Evolutionary conservation across 1,140 invertebrate species (phyloP).

Genomic region (Lucilia sericata): DNA sequence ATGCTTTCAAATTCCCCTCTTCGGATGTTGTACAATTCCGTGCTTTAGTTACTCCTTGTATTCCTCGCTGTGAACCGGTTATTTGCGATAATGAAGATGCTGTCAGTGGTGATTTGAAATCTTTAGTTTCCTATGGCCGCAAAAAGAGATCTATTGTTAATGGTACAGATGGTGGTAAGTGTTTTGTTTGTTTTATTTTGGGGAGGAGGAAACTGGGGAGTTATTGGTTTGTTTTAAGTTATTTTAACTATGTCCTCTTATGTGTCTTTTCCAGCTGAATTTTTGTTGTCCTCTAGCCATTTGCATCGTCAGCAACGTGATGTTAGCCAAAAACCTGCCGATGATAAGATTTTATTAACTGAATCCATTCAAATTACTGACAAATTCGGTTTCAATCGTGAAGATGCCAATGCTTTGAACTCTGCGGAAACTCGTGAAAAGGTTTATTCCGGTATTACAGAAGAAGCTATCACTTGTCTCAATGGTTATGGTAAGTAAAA

Average conservation of each 20-base stretch:
- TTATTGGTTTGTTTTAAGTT: not conserved
- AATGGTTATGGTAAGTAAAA: conserved; percentile 66
- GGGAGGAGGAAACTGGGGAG: not conserved
- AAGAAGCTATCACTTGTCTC: conserved; percentile 66
- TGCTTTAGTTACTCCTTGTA: conserved; percentile 91
- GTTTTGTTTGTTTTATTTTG: conserved; percentile 9
- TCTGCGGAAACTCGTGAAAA: conserved; percentile 59
- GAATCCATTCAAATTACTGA: conserved; percentile 93
- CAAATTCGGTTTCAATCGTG: conserved; percentile 85
- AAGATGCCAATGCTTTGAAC: conserved; percentile 47
- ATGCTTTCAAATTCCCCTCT: conserved; percentile 97
- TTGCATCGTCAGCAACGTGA: conserved; percentile 59
- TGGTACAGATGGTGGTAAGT: conserved; percentile 49
- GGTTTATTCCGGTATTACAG: conserved; percentile 61
- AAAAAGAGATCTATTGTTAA: conserved; percentile 66
- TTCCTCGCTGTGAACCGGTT: conserved; percentile 90
- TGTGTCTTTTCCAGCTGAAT: conserved; percentile 57
- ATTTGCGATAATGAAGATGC: conserved; percentile 87
- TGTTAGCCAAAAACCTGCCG: conserved; percentile 57
- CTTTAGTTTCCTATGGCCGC: conserved; percentile 74
- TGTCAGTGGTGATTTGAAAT: conserved; percentile 78
- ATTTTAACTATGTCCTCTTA: conserved; percentile 29
- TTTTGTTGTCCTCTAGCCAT: conserved; percentile 59
- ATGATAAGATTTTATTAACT: conserved; percentile 86
- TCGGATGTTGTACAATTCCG: conserved; percentile 95